A percentile compares a stretch with the other conserved stretches of the same genome.
Conservation (phyloP, 2,888 invertebrate species). For the Tenthredo scrophulariae region DNA sequence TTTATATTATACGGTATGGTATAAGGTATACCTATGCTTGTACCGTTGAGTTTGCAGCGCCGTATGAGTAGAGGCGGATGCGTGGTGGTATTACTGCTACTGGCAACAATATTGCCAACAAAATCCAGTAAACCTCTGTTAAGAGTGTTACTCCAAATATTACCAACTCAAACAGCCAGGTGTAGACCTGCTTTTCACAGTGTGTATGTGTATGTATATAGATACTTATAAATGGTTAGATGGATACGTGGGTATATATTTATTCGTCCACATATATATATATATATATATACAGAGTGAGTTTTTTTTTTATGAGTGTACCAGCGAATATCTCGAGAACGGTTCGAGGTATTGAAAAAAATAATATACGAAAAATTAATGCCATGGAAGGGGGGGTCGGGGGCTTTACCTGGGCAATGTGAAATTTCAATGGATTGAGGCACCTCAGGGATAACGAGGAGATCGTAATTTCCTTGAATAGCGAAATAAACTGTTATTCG, state of each 20-base stretch:
- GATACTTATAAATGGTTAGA: neutral
- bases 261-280: neutral
- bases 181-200: neutral
- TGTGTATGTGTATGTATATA: neutral
- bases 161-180: slow-evolving; percentile 71
- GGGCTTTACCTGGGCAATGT: no score
- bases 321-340: no score
- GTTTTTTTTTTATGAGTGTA: no score
- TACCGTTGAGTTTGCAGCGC: slow-evolving; percentile 4
- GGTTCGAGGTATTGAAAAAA: no score
- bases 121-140: slow-evolving; percentile 70
- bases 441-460: no score
- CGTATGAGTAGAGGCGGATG: slow-evolving; percentile 6
- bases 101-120: slow-evolving; percentile 71
- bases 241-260: neutral
- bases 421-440: no score
- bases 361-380: no score
- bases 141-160: slow-evolving; percentile 72
- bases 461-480: no score
- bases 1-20: neutral
- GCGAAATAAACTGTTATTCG: no score
- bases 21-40: neutral
- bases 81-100: slow-evolving; percentile 58
- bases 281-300: neutral
- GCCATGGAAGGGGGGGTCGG: no score